Conservation (phyloP, 2,113 vertebrate species). For the Clarias magur region DNA sequence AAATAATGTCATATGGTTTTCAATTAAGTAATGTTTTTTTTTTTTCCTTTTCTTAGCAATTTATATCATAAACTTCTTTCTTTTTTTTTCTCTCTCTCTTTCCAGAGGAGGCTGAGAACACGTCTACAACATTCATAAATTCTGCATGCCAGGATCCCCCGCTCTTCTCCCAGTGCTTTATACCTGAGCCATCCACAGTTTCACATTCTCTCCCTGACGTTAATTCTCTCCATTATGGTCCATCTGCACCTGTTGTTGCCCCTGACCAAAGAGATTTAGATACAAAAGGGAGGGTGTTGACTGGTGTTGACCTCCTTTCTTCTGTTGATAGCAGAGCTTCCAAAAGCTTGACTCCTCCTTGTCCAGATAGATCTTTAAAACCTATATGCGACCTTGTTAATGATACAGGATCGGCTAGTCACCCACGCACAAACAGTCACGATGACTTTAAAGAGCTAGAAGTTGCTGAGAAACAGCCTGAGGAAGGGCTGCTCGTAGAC, state of each 20-base stretch:
- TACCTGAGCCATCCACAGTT: constrained; percentile 59
- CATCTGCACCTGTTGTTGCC: constrained; percentile 52
- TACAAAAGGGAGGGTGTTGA: constrained; percentile 72
- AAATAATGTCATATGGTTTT: not conserved
- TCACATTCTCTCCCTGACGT: constrained; percentile 66
- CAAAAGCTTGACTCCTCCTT: constrained; percentile 69
- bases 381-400: constrained; percentile 91
- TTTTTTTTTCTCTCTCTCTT: constrained; percentile 6
- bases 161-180: constrained; percentile 68
- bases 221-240: constrained; percentile 63
- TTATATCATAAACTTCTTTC: constrained; percentile 14
- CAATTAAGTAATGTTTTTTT: no score
- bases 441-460: constrained; percentile 75
- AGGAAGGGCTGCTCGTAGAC: constrained; percentile 69
- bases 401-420: constrained; percentile 79
- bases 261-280: constrained; percentile 61
- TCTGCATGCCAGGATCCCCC: constrained; percentile 61
- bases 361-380: constrained; percentile 75
- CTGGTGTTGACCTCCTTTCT: constrained; percentile 88
- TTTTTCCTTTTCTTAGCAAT: not conserved
- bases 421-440: constrained; percentile 66
- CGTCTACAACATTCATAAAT: constrained; percentile 64
- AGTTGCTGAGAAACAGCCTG: constrained; percentile 63
- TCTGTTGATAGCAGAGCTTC: constrained; percentile 78
- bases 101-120: constrained; percentile 80